These are phyloP conservation scores for Rugalucina vietnamica DNA, from an alignment of 2,888 invertebrate genomes.

Conservation along the genomic window DNA sequence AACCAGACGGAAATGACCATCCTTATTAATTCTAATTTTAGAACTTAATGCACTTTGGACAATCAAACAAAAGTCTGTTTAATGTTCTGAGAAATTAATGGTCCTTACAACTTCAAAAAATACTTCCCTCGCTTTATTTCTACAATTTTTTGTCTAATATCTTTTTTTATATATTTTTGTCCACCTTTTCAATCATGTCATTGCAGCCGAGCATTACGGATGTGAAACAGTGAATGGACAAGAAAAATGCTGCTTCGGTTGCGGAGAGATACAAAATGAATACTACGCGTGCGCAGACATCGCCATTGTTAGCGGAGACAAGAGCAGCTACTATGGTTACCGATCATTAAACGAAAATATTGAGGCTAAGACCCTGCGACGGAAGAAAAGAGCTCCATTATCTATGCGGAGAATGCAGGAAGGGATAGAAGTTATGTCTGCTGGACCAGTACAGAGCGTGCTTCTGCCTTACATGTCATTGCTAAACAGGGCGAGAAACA, in stretches of 20 bases:
- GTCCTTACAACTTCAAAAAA: no score
- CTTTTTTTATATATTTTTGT: no score
- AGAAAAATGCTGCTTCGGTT: constrained; percentile 52
- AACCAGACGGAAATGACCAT: no score
- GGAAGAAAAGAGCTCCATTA: neutral
- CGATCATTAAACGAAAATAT: neutral
- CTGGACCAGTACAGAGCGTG: neutral
- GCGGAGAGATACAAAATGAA: constrained; percentile 50
- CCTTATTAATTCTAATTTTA: no score
- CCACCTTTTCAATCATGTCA: no score
- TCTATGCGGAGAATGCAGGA: neutral
- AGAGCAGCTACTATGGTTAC: neutral
- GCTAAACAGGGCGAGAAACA: neutral
- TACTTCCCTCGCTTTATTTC: no score
- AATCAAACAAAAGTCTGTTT: no score
- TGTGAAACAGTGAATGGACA: constrained; percentile 36
- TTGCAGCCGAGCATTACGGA: constrained; percentile 59
- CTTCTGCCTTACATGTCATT: neutral
- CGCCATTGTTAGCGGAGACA: constrained; percentile 28
- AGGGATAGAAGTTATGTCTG: neutral
- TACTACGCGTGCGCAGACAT: constrained; percentile 59
- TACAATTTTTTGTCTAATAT: no score
- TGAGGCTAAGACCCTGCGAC: neutral
- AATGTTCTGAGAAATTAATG: no score
- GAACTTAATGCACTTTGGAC: no score